phyloP scores from a whole-genome alignment of 2,888 invertebrate genomes.

The Troides oblongomaculatus region DNA sequence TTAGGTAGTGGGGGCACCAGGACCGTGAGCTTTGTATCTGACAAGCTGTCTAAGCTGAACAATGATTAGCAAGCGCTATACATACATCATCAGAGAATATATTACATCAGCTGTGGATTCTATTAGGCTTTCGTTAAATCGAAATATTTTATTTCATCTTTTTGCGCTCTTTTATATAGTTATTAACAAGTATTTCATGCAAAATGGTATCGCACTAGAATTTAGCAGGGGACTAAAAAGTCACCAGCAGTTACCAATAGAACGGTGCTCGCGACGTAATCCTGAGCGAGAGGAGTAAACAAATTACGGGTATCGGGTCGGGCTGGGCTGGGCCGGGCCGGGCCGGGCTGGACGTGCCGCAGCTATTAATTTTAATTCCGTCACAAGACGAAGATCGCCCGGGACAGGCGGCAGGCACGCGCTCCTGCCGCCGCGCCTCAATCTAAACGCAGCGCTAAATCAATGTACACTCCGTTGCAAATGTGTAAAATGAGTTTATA shows the following conservation, averaged over 20 bases:
- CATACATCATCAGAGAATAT: no score
- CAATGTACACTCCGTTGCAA: neutral
- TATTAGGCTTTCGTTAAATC: no score
- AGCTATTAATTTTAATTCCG: slow-evolving; percentile 79
- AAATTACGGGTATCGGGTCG: slow-evolving; percentile 69
- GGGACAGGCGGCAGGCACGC: slow-evolving; percentile 69
- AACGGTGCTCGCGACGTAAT: slow-evolving; percentile 74
- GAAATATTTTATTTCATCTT: no score
- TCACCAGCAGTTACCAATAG: slow-evolving; percentile 72
- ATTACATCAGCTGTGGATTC: no score
- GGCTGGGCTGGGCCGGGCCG: slow-evolving; percentile 54
- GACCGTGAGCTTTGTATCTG: no score
- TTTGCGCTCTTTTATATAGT: no score
- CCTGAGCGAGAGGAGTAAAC: slow-evolving; percentile 75
- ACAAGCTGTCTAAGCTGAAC: no score
- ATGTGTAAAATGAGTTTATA: neutral
- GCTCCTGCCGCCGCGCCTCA: slow-evolving; percentile 43
- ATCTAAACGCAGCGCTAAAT: slow-evolving; percentile 15
- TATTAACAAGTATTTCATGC: no score
- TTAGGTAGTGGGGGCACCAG: no score
- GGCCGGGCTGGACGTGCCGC: slow-evolving; percentile 56
- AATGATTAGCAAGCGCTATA: no score
- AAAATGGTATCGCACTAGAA: neutral
- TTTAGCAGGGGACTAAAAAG: slow-evolving; percentile 45
- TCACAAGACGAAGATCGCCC: slow-evolving; percentile 68